These are phyloP conservation scores for Pluvianellus socialis DNA, from an alignment of 2,113 vertebrate species.

Conservation along the genomic window DNA sequence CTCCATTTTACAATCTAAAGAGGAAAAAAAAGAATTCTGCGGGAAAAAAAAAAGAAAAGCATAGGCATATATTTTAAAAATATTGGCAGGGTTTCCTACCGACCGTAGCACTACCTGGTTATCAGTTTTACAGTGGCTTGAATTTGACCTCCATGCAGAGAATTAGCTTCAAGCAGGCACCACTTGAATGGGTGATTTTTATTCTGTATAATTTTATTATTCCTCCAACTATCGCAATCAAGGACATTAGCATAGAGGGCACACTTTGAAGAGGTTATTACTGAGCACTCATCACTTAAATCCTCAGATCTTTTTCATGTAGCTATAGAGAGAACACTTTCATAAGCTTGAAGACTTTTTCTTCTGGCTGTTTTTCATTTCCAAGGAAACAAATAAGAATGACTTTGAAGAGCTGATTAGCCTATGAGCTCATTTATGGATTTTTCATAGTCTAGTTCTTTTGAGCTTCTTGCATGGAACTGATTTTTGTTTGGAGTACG, in stretches of 20 bases:
- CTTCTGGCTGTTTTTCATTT: slow-evolving; percentile 43
- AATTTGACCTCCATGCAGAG: neutral
- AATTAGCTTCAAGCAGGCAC: neutral
- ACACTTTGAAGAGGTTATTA: slow-evolving; percentile 57
- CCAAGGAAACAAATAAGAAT: slow-evolving; percentile 53
- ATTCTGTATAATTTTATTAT: slow-evolving; percentile 30
- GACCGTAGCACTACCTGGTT: neutral
- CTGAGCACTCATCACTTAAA: slow-evolving; percentile 5
- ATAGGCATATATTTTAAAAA: neutral
- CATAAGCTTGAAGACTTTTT: slow-evolving; percentile 33
- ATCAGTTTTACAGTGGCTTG: neutral
- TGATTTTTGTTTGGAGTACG: neutral
- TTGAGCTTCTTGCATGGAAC: neutral
- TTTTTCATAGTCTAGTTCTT: slow-evolving; percentile 52
- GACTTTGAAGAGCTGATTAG: slow-evolving; percentile 51
- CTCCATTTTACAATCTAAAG: neutral
- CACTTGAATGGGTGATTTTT: slow-evolving; percentile 1
- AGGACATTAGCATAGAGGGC: slow-evolving; percentile 12
- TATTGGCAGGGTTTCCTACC: neutral
- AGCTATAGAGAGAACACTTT: slow-evolving; percentile 17
- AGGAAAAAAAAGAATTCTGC: neutral
- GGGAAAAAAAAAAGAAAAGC: neutral
- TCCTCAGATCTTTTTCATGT: slow-evolving; percentile 26
- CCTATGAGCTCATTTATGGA: slow-evolving; percentile 45
- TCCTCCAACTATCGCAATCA: slow-evolving; percentile 14